Base-by-base conservation (phyloP, 1,140 invertebrate species). In the Rhopalosiphum maidis region DNA sequence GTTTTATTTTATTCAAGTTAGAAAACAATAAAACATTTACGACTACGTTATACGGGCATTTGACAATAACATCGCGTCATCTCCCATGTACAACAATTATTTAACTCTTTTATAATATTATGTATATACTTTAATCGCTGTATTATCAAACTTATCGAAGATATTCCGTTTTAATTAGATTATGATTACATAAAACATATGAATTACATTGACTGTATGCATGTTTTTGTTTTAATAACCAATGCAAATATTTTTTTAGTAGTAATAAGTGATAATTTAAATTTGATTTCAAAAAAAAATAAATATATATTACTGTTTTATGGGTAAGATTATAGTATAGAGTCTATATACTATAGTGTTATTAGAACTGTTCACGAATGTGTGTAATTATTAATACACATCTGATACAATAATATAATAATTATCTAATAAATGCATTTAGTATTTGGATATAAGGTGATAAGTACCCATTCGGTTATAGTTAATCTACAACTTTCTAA, bases 11-110 rank as follows among this genome's bases (percentile, higher is more conserved):
- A 35, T 77, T n/a, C 6, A 2, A n/a, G 60, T 77, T 77, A 35
- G n/a, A n/a, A n/a, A 77, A 77, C n/a, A n/a, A 77, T 77, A 35
- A 77, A 77, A 77, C 60, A n/a, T n/a, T 77, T 77, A 77, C 30
- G 60, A 77, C n/a, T n/a, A 77, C n/a, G n/a, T 3, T 77, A 21
- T n/a, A 18, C 2, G 15, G 15, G 48, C 48, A 51, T 51, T 77
- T 9, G 30, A n/a, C n/a, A 77, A 77, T 77, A 77, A 77, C 30
- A n/a, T 77, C 60, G 30, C n/a, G n/a, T 77, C n/a, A n/a, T 68
- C 30, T 15, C 15, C 15, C 30, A n/a, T 68, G 15, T n/a, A 18
- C 30, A 1, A 60, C 55, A 30, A 60, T 15, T 30, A 60, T 15
- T 30, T 4, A 60, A 60, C 55, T 25, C 25, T 30, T 15, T 30